Conservation (phyloP, 2,888 invertebrate species). For the Rhamnusium bicolor region DNA sequence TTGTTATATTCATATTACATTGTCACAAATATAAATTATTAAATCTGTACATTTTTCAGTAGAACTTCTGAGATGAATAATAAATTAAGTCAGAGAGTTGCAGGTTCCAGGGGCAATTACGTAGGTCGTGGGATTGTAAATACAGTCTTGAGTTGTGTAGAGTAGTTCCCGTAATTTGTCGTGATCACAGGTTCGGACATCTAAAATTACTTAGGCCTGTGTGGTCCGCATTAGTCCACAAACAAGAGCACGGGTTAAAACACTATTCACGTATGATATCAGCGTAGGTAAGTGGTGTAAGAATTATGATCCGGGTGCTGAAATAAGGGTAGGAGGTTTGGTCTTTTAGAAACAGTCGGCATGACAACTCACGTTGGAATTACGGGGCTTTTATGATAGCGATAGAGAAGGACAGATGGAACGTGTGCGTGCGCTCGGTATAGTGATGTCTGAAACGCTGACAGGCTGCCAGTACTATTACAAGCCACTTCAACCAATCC, state of each 20-base stretch:
- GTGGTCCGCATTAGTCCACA: constrained; percentile 59
- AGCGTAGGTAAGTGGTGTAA: constrained; percentile 63
- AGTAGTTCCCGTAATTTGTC: constrained; percentile 66
- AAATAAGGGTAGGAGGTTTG: constrained; percentile 69
- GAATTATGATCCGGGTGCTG: constrained; percentile 68
- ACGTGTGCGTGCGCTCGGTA: constrained; percentile 69
- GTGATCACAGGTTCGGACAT: constrained; percentile 65
- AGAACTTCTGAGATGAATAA: constrained; percentile 40
- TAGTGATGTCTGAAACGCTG: constrained; percentile 73
- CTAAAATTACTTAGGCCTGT: constrained; percentile 64
- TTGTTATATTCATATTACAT: constrained; percentile 12
- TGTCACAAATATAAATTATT: constrained; percentile 11
- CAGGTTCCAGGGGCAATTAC: constrained; percentile 59
- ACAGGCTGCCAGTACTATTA: constrained; percentile 72
- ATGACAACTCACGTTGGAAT: constrained; percentile 59
- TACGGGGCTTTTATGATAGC: constrained; percentile 45
- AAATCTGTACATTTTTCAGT: constrained; percentile 39
- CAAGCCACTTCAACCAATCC: constrained; percentile 70
- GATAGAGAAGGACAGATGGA: constrained; percentile 58
- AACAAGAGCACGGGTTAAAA: constrained; percentile 42
- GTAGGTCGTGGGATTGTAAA: constrained; percentile 59
- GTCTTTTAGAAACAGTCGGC: constrained; percentile 65
- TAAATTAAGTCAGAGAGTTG: constrained; percentile 47
- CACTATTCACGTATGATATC: constrained; percentile 44
- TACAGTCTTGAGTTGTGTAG: constrained; percentile 52